Base-by-base conservation (phyloP, 2,797 vertebrate species). In the Pangasius krempfi region DNA sequence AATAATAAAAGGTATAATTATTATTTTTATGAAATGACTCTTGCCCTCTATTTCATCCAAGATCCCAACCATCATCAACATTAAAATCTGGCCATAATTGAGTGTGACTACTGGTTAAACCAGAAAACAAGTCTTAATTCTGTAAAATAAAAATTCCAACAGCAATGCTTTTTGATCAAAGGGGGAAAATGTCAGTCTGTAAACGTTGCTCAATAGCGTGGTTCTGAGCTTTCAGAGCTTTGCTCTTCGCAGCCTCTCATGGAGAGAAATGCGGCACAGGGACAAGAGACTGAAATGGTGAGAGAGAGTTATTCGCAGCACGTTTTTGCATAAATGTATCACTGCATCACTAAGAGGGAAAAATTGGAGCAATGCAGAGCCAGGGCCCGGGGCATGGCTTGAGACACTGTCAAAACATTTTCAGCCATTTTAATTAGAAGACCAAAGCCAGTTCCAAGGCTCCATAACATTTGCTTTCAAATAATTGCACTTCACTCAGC, bases 391-490 rank as follows among this genome's bases (percentile, higher is more conserved):
- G 90, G 91, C 92, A 89, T 89, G 91, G 90, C 91, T 91, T 91
- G 87, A 91, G 91, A 92, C 90, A 88, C 91, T 91, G 90, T 92
- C 92, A 92, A 92, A 92, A 93, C 91, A 93, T 92, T 92, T 92
- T 91, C 89, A 90, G 90, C 92, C 90, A 91, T 93, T 93, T 93
- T 93, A 93, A 93, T 92, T 92, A 91, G 92, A 92, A 87, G 89
- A 89, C 89, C 90, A 91, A 92, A 90, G 91, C 89, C 85, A 90
- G 90, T 88, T 88, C 91, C 86, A 66, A 89, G 88, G 91, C 90
- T 90, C 89, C 89, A 92, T 91, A 91, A 92, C 92, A 92, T 90
- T 92, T 91, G 87, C 89, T 89, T 92, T 92, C 91, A 93, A 88
- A 91, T 90, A 92, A 92, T 91, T 91, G 92, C 92, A 90, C 91